A percentile compares a stretch with the other conserved stretches of the same genome.
Conservation (phyloP, 2,888 invertebrate genomes). For the Plusia festucae region DNA sequence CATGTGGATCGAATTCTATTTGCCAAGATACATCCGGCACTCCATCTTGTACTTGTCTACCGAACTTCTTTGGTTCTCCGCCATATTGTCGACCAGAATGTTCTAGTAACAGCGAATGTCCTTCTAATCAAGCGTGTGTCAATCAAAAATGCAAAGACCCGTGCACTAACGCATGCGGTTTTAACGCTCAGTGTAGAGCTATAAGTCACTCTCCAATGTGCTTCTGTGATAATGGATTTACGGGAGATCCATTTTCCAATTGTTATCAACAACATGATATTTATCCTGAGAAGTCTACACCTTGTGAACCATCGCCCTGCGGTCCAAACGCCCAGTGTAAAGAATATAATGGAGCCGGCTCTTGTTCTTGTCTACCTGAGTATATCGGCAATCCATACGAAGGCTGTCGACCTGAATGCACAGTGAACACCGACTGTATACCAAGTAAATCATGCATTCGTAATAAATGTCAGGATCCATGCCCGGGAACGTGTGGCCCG, state of each 20-base stretch:
- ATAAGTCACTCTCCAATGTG: constrained; percentile 94
- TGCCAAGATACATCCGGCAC: constrained; percentile 89
- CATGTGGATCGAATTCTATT: constrained; percentile 91
- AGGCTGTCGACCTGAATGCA: constrained; percentile 93
- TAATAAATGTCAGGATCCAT: constrained; percentile 94
- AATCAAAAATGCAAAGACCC: constrained; percentile 91
- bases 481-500: constrained; percentile 93
- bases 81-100: constrained; percentile 94
- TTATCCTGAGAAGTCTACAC: constrained; percentile 83
- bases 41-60: constrained; percentile 92
- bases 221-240: constrained; percentile 91
- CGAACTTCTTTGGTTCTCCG: constrained; percentile 92
- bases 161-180: constrained; percentile 92
- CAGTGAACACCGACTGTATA: constrained; percentile 92
- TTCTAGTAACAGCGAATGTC: constrained; percentile 92
- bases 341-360: constrained; percentile 89
- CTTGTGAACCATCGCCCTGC: constrained; percentile 90
- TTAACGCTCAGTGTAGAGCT: constrained; percentile 92
- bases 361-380: constrained; percentile 92
- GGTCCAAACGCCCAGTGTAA: constrained; percentile 91
- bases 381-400: constrained; percentile 94
- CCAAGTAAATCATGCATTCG: constrained; percentile 92
- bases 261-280: constrained; percentile 83
- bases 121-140: constrained; percentile 90
- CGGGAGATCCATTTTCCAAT: constrained; percentile 92